These are phyloP conservation scores for Cinclus cinclus DNA, from an alignment of 2,113 vertebrate genomes.

Conservation along the genomic window DNA sequence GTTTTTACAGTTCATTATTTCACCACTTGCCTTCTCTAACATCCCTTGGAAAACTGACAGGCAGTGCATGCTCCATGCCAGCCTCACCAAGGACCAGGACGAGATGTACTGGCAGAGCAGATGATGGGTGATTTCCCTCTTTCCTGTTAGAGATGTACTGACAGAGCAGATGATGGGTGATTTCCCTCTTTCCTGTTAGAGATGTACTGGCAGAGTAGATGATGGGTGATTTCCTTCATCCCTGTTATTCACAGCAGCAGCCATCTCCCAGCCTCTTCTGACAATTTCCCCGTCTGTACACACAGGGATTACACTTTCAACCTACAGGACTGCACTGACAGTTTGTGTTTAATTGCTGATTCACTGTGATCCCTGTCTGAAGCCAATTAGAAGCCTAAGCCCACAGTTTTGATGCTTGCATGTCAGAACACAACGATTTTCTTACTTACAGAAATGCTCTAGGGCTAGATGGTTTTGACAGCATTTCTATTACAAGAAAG, in stretches of 20 bases:
- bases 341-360: conserved; percentile 41
- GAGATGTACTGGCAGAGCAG: background rate
- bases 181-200: background rate
- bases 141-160: background rate
- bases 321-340: background rate
- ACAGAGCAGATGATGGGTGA: background rate
- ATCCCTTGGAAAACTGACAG: background rate
- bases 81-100: background rate
- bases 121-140: conserved; percentile 3
- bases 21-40: background rate
- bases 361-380: conserved; percentile 9
- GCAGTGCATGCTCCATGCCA: background rate
- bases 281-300: background rate
- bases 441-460: background rate
- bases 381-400: conserved; percentile 39
- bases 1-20: background rate
- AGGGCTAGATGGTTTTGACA: background rate
- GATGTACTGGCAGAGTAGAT: background rate
- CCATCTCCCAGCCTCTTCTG: background rate
- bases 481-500: background rate
- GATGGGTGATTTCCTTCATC: conserved; percentile 8
- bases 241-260: background rate
- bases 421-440: conserved; percentile 16
- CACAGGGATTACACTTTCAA: background rate
- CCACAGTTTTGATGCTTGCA: conserved; percentile 16